Base-by-base conservation (phyloP, 2,113 vertebrate genomes). In the Dipodomys ordii region DNA sequence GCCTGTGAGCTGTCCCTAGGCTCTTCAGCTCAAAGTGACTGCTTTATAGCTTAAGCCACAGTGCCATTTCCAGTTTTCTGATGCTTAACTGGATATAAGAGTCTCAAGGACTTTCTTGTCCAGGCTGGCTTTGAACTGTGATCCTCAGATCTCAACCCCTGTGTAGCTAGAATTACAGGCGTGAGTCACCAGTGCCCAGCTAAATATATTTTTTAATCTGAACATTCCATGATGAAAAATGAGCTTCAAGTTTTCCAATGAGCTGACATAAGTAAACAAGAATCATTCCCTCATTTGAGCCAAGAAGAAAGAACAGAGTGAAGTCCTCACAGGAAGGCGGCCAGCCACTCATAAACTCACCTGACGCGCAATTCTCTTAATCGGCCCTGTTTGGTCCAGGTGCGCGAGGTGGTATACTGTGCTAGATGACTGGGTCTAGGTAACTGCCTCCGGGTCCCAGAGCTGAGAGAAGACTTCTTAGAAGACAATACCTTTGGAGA, bases 281-380 rank as follows among this genome's bases (percentile, higher is more conserved):
- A 87, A 91, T 10, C 13, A 83, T 88, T 83, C 20, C 35, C 39
- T 79, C 28, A 8, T 74, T 83, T 92, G 88, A 83, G n/a, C 46
- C n/a, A 64, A 76, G 28, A 91, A 73, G 16, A 32, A 27, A 78
- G 20, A 71, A 69, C 23, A 89, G 81, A 1, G 18, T 4, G 44
- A 87, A 69, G 39, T 60, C 74, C n/a, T 67, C 8, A 13, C 18
- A 39, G 44, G 35, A 72, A 72, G 9, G 64, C 20, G 32, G 81
- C 18, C n/a, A 78, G 81, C 20, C n/a, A 78, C 25, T 53, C 4
- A 7, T 23, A 62, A 28, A 57, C 83, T 95, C 28, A 96, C 99
- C 99, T 98, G 97, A 98, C 97, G 2, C 96, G 97, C 32, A 99
- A 94, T 84, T 99, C 98, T 97, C 98, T 98, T 72, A 99, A 97